Evolutionary conservation across 2,888 invertebrate species (phyloP), one percentile per base, ranked within the genome.

Genomic region (Xanthostigma xanthostigma): DNA sequence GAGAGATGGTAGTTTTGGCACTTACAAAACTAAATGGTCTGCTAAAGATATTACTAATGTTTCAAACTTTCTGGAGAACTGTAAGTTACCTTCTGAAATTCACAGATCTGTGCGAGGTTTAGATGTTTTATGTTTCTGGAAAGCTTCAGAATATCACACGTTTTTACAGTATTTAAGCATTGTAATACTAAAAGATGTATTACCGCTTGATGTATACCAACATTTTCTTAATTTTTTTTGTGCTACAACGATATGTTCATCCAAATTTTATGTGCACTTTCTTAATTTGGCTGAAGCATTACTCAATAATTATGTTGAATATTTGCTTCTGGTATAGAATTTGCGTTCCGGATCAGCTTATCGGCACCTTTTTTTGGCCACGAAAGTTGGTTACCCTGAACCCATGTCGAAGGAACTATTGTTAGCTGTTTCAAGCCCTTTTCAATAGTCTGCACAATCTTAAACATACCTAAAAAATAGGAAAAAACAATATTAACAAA

Each of bases 81-180:
- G 54, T 45, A 51, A 51, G 48, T 41, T 55, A 48, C 52, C 49
- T 34, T 35, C 37, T 12, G 55, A 55, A 48, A 54, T 53, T 37
- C 52, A 55, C 48, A 46, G 54, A 40, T 27, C 53, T 14, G 49
- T 55, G 27, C 44, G 54, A 38, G 50, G 48, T 2, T 39, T 54
- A 8, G 51, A 52, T 48, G 36, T 33, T 12, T 38, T 56, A 5
- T n/a, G n/a, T n/a, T n/a, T n/a, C n/a, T 55, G 55, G 52, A 55
- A 55, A 44, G 54, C 51, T 17, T 14, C 43, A 35, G 53, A 53
- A 46, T 54, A 49, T 48, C 44, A 47, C 10, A 50, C 48, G 3
- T 55, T 53, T 49, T 36, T 55, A 11, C 42, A 45, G 36, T 55
- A 55, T 49, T 43, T 53, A 47, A 48, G 52, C 14, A 35, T 45